phyloP scores from a whole-genome alignment of 2,888 invertebrate genomes.

The Pachymerium ferrugineum region DNA sequence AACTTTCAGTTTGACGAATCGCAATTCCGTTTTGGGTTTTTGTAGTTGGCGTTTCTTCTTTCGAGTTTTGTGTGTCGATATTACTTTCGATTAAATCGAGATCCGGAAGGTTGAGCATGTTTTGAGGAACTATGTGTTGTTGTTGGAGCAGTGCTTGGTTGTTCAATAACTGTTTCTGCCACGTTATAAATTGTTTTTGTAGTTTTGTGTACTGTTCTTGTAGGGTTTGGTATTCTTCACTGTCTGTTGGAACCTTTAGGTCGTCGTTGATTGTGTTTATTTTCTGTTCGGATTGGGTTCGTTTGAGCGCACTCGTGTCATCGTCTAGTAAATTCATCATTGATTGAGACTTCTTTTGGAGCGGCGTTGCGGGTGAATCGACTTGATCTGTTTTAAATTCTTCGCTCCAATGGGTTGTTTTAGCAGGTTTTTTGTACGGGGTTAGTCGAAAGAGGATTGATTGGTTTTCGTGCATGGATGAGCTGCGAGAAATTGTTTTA shows the following conservation, averaged over 20 bases:
- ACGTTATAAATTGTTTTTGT: conserved; percentile 35
- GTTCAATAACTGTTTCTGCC: conserved; percentile 36
- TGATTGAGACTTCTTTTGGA: neutral
- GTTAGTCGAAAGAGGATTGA: no score
- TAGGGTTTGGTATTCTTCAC: conserved; percentile 26
- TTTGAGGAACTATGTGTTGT: conserved; percentile 33
- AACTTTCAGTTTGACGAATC: neutral
- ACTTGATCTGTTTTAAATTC: no score
- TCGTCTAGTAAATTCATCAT: neutral
- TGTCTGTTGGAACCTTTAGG: neutral
- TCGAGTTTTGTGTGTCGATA: neutral
- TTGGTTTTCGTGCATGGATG: no score
- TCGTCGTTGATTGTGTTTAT: neutral
- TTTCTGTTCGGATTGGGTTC: neutral
- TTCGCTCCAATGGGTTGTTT: no score
- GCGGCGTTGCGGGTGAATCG: no score
- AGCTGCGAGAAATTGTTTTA: no score
- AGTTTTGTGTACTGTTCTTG: conserved; percentile 35
- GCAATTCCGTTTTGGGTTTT: neutral
- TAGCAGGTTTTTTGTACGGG: neutral
- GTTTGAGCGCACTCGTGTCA: neutral
- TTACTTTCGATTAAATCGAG: neutral
- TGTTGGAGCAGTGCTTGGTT: conserved; percentile 35
- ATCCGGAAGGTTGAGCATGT: neutral
- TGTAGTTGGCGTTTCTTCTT: neutral